Base-by-base conservation (phyloP, 2,888 invertebrate genomes). In the Dryadula phaetusa region DNA sequence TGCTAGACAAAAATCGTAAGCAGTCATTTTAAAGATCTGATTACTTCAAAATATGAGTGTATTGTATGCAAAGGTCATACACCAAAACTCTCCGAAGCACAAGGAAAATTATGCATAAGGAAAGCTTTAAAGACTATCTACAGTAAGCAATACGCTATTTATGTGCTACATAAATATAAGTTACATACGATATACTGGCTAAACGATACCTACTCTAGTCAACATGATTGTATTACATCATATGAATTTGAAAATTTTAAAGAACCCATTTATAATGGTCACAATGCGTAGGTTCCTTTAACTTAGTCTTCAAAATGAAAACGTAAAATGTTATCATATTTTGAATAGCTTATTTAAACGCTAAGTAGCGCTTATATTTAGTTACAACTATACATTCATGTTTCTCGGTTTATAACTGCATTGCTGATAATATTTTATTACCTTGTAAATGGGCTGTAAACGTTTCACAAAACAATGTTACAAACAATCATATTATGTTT, bases 381-480 rank as follows among this genome's bases (percentile, higher is more conserved):
- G 22, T 40, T 18, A 40, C 22, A 56, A 56, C 6, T 37, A 20
- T 37, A 34, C 22, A 56, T 25, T 40, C 16, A 56, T 25, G 22
- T 40, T 25, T 40, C 40, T 40, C 8, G 22, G 37, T n/a, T 22
- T 40, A 40, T 40, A 56, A 56, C 56, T 40, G 40, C 22, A 40
- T 10, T 12, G 37, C 56, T 56, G 56, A 56, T 56, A 56, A 56
- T 37, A 40, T 56, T 56, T 56, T 40, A 56, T 40, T 56, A 16
- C 37, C 40, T 40, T 56, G 56, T 56, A 56, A 56, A 56, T 56
- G 37, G 40, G 16, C 40, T 40, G 40, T 40, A 40, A 56, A 56
- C 37, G 56, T 25, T 16, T 22, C 16, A 10, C 40, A 40, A 56
- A n/a, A 56, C 56, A 56, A 25, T 40, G 56, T 56, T n/a, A 25